These are phyloP conservation scores for Carcharodon carcharias DNA, from an alignment of 2,797 vertebrate genomes.

Conservation along the genomic window DNA sequence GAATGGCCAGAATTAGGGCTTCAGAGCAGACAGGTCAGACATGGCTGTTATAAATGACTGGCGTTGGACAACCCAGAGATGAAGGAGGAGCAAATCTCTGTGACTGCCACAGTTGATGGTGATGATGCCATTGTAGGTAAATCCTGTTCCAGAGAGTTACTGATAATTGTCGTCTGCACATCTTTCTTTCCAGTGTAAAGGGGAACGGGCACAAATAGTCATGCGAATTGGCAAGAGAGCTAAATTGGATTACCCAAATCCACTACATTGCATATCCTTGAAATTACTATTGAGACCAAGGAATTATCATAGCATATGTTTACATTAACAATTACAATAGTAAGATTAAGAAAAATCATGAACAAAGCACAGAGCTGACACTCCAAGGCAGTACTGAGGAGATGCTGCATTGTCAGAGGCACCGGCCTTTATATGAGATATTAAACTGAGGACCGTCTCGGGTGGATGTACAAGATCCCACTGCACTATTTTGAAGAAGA, in stretches of 20 bases:
- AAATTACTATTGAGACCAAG: background rate
- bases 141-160: background rate
- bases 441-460: background rate
- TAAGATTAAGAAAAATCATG: background rate
- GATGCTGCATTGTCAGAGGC: background rate
- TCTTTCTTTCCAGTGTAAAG: background rate
- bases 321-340: no score
- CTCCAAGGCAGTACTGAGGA: no score
- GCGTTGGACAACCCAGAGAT: no score
- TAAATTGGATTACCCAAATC: background rate
- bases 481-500: background rate
- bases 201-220: background rate
- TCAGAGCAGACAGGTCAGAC: no score
- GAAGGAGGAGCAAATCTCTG: no score
- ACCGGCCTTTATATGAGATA: no score
- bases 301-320: background rate
- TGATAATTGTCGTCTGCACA: background rate
- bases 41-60: no score
- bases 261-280: background rate
- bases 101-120: no score
- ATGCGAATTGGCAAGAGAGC: no score
- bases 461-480: background rate
- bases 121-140: no score
- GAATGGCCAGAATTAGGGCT: no score
- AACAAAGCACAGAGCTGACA: background rate